Conservation (phyloP, 1,140 invertebrate species). For the Samia ricini region DNA sequence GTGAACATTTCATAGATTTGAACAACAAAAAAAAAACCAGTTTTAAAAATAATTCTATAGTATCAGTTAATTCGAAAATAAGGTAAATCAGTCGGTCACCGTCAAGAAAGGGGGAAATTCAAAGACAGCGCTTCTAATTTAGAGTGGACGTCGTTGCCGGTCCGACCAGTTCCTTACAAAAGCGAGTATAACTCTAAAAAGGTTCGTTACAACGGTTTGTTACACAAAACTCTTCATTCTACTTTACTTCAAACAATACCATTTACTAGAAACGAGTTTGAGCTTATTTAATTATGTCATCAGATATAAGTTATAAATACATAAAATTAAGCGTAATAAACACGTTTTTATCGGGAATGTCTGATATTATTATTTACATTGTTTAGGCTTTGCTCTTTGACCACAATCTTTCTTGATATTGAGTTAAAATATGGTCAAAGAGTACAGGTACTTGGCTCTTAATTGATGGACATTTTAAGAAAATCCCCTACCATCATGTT, state of each 20-base stretch:
- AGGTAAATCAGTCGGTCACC: constrained; percentile 7
- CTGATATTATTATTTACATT: too few species aligned
- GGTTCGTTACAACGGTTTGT: constrained; percentile 40
- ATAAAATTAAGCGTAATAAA: neutral
- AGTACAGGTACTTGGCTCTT: too few species aligned
- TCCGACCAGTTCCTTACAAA: constrained; percentile 57
- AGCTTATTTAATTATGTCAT: neutral
- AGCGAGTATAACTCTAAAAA: constrained; percentile 40
- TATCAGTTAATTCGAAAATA: neutral
- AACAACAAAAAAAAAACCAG: too few species aligned
- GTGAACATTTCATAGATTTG: too few species aligned
- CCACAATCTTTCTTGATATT: too few species aligned
- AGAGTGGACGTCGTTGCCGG: constrained; percentile 39
- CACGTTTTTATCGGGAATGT: too few species aligned
- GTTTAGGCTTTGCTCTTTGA: too few species aligned
- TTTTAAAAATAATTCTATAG: neutral
- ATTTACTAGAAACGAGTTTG: neutral
- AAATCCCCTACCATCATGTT: too few species aligned
- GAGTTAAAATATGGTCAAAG: too few species aligned
- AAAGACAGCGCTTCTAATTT: constrained; percentile 56
- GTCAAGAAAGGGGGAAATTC: constrained; percentile 64
- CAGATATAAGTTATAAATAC: neutral
- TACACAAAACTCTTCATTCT: constrained; percentile 31
- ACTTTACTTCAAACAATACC: neutral
- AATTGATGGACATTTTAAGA: too few species aligned